Percentiles rank a stretch among this genome's conserved stretches.
Evolutionary conservation across 2,797 vertebrate species (phyloP).

Genomic region (Amazona ochrocephala): DNA sequence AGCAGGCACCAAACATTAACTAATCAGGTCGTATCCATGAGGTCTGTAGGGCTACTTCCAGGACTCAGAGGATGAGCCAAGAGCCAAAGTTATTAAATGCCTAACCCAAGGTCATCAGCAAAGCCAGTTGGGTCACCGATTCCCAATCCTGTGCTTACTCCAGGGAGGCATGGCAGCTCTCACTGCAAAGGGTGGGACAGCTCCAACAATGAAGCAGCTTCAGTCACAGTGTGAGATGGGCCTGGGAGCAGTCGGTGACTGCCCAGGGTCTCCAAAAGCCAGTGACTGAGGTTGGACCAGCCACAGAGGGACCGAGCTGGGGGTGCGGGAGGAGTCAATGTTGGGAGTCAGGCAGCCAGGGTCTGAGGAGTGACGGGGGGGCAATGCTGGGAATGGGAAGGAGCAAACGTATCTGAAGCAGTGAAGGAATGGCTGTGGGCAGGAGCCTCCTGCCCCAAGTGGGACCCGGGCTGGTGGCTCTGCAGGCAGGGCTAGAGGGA

Average conservation of each 20-base stretch:
- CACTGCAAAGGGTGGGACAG: neutral
- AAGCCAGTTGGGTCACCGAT: neutral
- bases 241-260: neutral
- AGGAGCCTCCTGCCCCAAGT: neutral
- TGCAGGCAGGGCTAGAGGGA: neutral
- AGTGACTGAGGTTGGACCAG: accelerated
- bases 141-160: neutral
- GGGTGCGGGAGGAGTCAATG: neutral
- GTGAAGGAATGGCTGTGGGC: neutral
- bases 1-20: neutral
- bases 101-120: neutral
- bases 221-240: neutral
- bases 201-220: neutral
- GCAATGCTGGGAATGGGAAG: neutral
- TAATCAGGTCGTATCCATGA: neutral
- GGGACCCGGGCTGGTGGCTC: neutral
- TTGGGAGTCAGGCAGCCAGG: neutral
- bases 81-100: neutral
- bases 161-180: neutral
- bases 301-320: neutral
- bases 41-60: neutral
- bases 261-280: accelerated
- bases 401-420: neutral
- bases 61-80: neutral
- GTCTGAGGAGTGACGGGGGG: neutral